Evolutionary conservation across 2,888 invertebrate species (phyloP).

Genomic region (Drosophila melanocephala): DNA sequence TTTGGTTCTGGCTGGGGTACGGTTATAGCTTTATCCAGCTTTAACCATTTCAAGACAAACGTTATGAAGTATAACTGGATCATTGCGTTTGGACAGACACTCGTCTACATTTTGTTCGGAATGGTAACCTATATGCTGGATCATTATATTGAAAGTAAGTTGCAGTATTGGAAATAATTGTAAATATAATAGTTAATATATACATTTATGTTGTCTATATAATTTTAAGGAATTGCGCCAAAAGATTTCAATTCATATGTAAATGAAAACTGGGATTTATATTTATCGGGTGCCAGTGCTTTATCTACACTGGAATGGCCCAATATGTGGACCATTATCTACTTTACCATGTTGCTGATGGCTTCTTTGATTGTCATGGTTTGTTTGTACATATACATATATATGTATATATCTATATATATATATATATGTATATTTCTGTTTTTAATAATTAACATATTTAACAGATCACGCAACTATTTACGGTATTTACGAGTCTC

Average conservation of each 20-base stretch:
- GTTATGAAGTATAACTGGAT: slow-evolving; percentile 86
- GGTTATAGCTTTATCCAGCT: slow-evolving; percentile 92
- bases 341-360: slow-evolving; percentile 91
- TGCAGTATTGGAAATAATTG: too few species aligned
- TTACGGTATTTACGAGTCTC: slow-evolving; percentile 72
- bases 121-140: slow-evolving; percentile 89
- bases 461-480: slow-evolving; percentile 75
- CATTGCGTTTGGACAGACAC: slow-evolving; percentile 72
- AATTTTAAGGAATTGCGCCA: slow-evolving; percentile 17
- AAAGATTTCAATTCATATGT: slow-evolving; percentile 33
- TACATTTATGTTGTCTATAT: not conserved
- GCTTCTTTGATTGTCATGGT: slow-evolving; percentile 90
- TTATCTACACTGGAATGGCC: slow-evolving; percentile 85
- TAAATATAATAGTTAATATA: too few species aligned
- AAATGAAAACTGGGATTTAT: slow-evolving; percentile 66
- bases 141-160: slow-evolving; percentile 86
- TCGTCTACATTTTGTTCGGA: slow-evolving; percentile 86
- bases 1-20: slow-evolving; percentile 95
- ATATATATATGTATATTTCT: not conserved
- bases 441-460: not conserved
- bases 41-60: slow-evolving; percentile 91
- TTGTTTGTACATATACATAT: slow-evolving; percentile 85
- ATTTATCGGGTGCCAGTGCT: slow-evolving; percentile 72
- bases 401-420: too few species aligned
- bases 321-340: slow-evolving; percentile 91